Evolutionary conservation across 2,888 invertebrate species (phyloP), one percentile per base, ranked within the genome.

Genomic region (Malthinus flaveolus): DNA sequence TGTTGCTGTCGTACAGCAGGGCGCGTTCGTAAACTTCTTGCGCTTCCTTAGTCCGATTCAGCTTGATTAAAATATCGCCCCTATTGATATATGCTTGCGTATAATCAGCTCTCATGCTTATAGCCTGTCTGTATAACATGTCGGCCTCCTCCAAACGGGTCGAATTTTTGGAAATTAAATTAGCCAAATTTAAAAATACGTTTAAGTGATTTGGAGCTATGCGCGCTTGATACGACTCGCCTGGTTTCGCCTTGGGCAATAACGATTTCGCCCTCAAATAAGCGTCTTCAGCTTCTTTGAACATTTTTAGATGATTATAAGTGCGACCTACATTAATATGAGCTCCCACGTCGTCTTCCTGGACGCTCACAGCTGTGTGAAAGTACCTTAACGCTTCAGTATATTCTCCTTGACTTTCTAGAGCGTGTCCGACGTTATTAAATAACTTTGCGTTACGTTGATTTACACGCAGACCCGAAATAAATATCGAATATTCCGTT

Each of bases 321-420:
- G 97, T 96, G 63, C 97, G 83, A 9, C 97, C 97, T 3, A 97
- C 97, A 80, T 97, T 97, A 69, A 97, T 97, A 77, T 97, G 95
- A 4, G 97, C 96, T 0, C 97, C 97, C 45, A 97, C 94, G 77
- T 97, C 97, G 75, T 97, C 97, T 9, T 91, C 90, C 79, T 97
- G 97, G 7, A 97, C 95, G 73, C 86, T 86, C 13, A 94, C 94
- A 9, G 97, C 97, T 70, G 93, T 92, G 74, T 93, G 88, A 78
- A 97, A 97, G 80, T 94, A 97, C 63, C 87, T 84, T 56, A 97
- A 80, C 0, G 97, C 97, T 75, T 95, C 94, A 1, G 80, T 79
- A 69, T 84, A 87, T 31, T 81, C 81, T 0, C 83, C 85, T 70
- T 87, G 85, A 63, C 86, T 90, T 81, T 97, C 97, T 67, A 97